A percentile compares a stretch with the other conserved stretches of the same genome.
Conservation (phyloP, 1,140 invertebrate genomes). For the Aphelenchoides fujianensis region DNA sequence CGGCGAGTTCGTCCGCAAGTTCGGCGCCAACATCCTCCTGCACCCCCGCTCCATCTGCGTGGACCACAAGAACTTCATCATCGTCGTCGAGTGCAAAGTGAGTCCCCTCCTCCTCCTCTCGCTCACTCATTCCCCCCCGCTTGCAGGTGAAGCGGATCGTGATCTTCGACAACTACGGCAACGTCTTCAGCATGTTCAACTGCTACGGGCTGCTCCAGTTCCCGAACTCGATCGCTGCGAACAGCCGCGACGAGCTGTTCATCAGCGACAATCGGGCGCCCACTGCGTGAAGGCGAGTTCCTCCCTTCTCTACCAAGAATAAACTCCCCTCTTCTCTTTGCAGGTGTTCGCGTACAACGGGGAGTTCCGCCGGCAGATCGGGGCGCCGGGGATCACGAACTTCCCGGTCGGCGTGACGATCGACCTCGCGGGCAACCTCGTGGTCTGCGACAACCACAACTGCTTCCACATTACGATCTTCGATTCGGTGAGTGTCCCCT, state of each 20-base stretch:
- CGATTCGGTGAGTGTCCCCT: constrained; percentile 70
- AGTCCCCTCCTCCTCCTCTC: not conserved
- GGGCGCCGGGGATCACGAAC: constrained; percentile 93
- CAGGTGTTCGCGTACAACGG: constrained; percentile 92
- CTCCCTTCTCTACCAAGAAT: not conserved
- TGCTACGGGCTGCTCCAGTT: constrained; percentile 96
- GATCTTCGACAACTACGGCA: constrained; percentile 92
- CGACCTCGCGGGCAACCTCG: constrained; percentile 79
- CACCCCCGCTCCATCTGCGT: constrained; percentile 92
- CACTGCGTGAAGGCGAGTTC: constrained; percentile 83
- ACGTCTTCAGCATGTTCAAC: constrained; percentile 90
- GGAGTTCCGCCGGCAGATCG: constrained; percentile 87
- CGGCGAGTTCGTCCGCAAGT: constrained; percentile 93
- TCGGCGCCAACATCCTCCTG: constrained; percentile 92
- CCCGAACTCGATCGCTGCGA: constrained; percentile 95
- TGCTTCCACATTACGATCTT: constrained; percentile 94
- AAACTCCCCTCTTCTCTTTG: not conserved
- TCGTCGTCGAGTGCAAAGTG: constrained; percentile 92
- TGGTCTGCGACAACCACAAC: constrained; percentile 98
- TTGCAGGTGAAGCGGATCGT: constrained; percentile 65
- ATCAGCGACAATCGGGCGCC: constrained; percentile 95
- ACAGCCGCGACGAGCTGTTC: constrained; percentile 96
- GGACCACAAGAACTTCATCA: constrained; percentile 90
- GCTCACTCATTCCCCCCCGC: not conserved
- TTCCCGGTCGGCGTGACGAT: constrained; percentile 97